These are phyloP conservation scores for Scaptomyza cyrtandrae DNA, from an alignment of 2,888 invertebrate species.

Conservation along the genomic window DNA sequence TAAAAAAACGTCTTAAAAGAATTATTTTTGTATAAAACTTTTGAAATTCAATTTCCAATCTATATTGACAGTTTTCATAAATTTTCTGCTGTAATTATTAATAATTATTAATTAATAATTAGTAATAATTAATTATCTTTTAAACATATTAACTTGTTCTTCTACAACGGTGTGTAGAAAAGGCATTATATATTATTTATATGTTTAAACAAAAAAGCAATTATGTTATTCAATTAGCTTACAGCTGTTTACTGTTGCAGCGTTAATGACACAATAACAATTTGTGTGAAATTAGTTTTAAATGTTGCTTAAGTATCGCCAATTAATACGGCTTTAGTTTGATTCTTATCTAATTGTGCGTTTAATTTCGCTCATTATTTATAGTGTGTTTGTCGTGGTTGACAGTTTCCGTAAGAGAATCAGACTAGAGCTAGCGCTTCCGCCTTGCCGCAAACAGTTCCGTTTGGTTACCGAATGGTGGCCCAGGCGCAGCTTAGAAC, in stretches of 20 bases:
- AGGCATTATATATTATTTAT: background rate
- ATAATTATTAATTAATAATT: no score
- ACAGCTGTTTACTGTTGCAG: constrained; percentile 7
- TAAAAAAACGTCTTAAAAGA: no score
- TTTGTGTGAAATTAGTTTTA: constrained; percentile 44
- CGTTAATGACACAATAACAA: constrained; percentile 35
- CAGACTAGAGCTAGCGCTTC: constrained; percentile 62
- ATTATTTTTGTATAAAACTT: no score
- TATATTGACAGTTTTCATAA: no score
- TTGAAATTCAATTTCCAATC: no score
- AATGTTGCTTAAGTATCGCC: constrained; percentile 55
- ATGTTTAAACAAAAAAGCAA: constrained; percentile 5
- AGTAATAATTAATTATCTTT: no score
- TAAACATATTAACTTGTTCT: background rate
- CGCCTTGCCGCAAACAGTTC: constrained; percentile 58
- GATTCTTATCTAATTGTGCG: constrained; percentile 70
- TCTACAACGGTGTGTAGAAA: background rate
- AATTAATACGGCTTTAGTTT: constrained; percentile 67
- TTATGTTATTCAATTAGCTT: constrained; percentile 11
- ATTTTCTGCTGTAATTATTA: no score
- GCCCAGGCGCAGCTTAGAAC: constrained; percentile 55
- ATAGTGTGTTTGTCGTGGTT: constrained; percentile 38
- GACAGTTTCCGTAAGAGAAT: constrained; percentile 47
- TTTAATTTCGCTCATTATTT: constrained; percentile 77
- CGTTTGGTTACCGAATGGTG: constrained; percentile 63